Evolutionary conservation across 2,797 vertebrate genomes (phyloP).

Genomic region (Hyperoplus immaculatus): DNA sequence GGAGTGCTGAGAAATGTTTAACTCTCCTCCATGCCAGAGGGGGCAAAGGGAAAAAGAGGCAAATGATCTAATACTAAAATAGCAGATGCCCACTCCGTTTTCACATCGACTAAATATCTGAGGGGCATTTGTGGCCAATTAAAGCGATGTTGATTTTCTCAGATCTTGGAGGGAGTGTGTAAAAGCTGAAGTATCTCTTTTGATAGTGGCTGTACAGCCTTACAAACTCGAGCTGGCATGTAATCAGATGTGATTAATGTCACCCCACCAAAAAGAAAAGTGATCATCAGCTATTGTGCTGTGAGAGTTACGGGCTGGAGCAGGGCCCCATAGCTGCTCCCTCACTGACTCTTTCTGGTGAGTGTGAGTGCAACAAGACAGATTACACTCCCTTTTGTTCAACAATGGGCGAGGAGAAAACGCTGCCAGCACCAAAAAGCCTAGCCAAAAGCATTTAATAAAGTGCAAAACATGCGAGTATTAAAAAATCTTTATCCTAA

Average conservation of each 20-base stretch:
- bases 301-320: conserved; percentile 48
- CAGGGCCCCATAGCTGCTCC: conserved; percentile 52
- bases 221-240: conserved; percentile 44
- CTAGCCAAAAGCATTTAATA: conserved; percentile 64
- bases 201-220: conserved; percentile 19
- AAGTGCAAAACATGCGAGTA: conserved; percentile 58
- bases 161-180: conserved; percentile 11
- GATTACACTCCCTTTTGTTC: conserved; percentile 62
- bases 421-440: conserved; percentile 52
- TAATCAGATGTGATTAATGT: conserved; percentile 78
- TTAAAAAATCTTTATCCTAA: conserved; percentile 51
- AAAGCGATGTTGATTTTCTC: conserved; percentile 1
- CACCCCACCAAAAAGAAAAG: conserved; percentile 49
- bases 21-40: conserved; percentile 28
- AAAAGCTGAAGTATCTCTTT: conserved; percentile 25
- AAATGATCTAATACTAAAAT: conserved; percentile 53
- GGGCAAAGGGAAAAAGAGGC: conserved; percentile 11
- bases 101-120: conserved; percentile 10
- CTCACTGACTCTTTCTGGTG: conserved; percentile 31
- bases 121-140: conserved; percentile 12
- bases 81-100: conserved; percentile 34
- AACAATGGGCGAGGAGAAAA: conserved; percentile 70
- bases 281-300: conserved; percentile 75
- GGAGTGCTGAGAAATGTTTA: conserved; percentile 59
- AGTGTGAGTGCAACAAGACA: conserved; percentile 62